Evolutionary conservation across 1,140 invertebrate species (phyloP).

Genomic region (Eumaeus atala): DNA sequence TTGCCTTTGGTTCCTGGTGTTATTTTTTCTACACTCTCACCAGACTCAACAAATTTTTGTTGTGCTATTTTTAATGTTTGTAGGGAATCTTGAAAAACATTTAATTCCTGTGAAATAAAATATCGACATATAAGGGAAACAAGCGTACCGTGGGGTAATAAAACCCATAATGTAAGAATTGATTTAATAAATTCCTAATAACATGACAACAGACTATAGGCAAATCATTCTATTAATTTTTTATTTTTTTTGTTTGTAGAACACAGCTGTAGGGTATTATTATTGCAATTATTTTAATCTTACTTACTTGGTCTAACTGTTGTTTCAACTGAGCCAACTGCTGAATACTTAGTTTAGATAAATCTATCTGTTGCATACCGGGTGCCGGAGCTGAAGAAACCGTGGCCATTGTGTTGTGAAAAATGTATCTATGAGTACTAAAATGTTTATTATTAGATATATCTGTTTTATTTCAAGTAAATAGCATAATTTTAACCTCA

Average conservation of each 20-base stretch:
- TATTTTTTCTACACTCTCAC: slow-evolving; percentile 88
- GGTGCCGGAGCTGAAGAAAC: slow-evolving; percentile 75
- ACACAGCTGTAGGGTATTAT: no score
- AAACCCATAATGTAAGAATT: no score
- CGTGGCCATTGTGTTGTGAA: slow-evolving; percentile 72
- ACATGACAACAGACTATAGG: no score
- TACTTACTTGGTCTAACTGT: slow-evolving; percentile 87
- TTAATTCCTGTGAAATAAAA: slow-evolving; percentile 83
- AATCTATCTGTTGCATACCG: slow-evolving; percentile 83
- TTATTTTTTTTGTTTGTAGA: no score
- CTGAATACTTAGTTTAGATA: slow-evolving; percentile 84
- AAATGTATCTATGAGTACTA: slow-evolving; percentile 14
- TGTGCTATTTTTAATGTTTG: slow-evolving; percentile 92
- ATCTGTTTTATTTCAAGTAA: slow-evolving; percentile 17
- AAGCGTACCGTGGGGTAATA: slow-evolving; percentile 14
- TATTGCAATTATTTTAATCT: slow-evolving; percentile 24
- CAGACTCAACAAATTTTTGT: slow-evolving; percentile 91
- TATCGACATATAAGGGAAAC: slow-evolving; percentile 19
- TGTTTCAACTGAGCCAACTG: slow-evolving; percentile 88
- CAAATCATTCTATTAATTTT: no score
- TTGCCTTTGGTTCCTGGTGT: slow-evolving; percentile 83
- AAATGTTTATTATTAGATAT: not conserved
- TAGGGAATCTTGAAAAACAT: slow-evolving; percentile 90
- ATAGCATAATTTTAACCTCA: slow-evolving; percentile 28
- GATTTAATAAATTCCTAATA: no score